Percentiles rank a stretch among this genome's conserved stretches.
Evolutionary conservation across 2,888 invertebrate species (phyloP).

Genomic region (Lasioglossum malachurum): DNA sequence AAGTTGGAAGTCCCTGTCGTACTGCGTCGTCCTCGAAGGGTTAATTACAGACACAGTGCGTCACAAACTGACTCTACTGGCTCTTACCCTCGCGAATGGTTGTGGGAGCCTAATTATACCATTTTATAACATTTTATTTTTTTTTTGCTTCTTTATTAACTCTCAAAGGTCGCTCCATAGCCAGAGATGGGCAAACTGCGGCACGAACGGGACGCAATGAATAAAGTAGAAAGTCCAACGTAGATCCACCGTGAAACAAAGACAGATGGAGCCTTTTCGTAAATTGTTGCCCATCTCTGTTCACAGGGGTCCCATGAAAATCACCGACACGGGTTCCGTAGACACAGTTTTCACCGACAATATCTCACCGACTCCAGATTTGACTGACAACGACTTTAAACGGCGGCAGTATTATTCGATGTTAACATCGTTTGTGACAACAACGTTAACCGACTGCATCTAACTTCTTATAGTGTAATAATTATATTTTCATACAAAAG

Average conservation of each 20-base stretch:
- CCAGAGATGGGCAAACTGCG: not conserved
- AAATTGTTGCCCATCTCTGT: slow-evolving; percentile 19
- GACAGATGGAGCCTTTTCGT: not conserved
- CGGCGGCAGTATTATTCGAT: too few relatives aligned
- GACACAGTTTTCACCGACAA: too few relatives aligned
- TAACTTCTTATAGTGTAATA: too few relatives aligned
- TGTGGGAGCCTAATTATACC: not conserved
- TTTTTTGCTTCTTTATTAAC: not conserved
- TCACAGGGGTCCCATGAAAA: not conserved
- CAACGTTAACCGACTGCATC: too few relatives aligned
- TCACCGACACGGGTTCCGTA: too few relatives aligned
- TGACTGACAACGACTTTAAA: too few relatives aligned
- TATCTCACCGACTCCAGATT: too few relatives aligned
- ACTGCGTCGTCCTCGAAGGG: not conserved
- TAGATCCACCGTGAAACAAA: not conserved
- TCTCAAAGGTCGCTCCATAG: not conserved
- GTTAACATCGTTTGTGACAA: too few relatives aligned
- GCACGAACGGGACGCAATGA: not conserved
- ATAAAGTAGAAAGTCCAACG: not conserved
- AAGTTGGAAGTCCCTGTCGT: too few relatives aligned
- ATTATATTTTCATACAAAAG: too few relatives aligned
- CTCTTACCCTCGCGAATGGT: not conserved
- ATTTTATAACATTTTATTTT: too few relatives aligned
- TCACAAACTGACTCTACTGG: not conserved
- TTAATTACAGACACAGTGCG: not conserved